These are phyloP conservation scores for Dolichallabes microphthalmus DNA, from an alignment of 2,113 vertebrate species.

Conservation along the genomic window DNA sequence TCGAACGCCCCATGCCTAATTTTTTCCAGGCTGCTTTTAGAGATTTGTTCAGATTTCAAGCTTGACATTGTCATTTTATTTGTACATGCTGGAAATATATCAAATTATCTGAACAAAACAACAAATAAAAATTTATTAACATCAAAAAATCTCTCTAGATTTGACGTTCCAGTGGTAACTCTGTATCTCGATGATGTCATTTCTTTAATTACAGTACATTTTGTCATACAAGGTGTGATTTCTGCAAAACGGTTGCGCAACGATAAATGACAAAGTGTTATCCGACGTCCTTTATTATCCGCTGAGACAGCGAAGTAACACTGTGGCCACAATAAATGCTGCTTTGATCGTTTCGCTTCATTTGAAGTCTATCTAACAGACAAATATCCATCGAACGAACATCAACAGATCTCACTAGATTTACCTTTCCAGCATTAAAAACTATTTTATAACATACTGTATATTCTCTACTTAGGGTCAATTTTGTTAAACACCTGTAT, in stretches of 20 bases:
- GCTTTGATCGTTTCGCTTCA: too few relatives aligned
- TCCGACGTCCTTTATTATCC: neutral
- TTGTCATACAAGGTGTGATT: neutral
- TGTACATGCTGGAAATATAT: neutral
- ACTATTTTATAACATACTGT: too few relatives aligned
- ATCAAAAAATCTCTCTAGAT: neutral
- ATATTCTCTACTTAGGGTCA: too few relatives aligned
- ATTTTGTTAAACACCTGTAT: too few relatives aligned
- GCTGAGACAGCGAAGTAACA: neutral
- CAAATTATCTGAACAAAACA: neutral
- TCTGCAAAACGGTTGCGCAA: neutral
- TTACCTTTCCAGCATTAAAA: too few relatives aligned
- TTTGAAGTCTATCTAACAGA: too few relatives aligned
- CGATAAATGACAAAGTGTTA: neutral
- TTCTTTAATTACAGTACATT: too few relatives aligned
- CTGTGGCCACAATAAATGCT: neutral
- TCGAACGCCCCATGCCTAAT: too few relatives aligned
- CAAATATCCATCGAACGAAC: too few relatives aligned
- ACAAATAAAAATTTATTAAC: too few relatives aligned
- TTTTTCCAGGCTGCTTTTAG: neutral
- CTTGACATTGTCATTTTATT: neutral
- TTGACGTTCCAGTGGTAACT: neutral
- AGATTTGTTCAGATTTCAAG: neutral
- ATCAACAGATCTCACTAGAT: too few relatives aligned
- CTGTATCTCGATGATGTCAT: neutral